Evolutionary conservation across 1,140 invertebrate genomes (phyloP).

Genomic region (Littorina saxatilis): DNA sequence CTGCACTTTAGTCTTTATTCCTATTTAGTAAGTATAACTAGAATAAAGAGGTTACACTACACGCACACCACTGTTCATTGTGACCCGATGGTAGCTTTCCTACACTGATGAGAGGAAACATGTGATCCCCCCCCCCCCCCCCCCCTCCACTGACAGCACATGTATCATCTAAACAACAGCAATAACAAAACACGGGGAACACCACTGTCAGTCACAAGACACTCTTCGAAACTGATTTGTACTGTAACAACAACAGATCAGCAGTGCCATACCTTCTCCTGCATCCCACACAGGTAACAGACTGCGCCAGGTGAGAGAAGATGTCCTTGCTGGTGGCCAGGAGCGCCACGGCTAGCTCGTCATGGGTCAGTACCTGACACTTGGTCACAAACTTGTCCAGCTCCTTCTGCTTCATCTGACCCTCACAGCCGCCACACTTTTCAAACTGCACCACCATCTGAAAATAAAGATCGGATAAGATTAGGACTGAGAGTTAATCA

Average conservation of each 20-base stretch:
- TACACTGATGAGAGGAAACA: no score
- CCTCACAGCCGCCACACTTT: constrained; percentile 84
- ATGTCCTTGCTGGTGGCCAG: constrained; percentile 90
- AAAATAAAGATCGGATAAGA: constrained; percentile 71
- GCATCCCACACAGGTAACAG: constrained; percentile 94
- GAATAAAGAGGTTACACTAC: no score
- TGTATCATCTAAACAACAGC: no score
- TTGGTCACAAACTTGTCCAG: constrained; percentile 89
- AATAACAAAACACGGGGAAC: no score
- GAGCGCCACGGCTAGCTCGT: constrained; percentile 87
- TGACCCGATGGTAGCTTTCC: no score
- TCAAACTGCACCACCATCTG: constrained; percentile 95
- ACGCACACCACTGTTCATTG: no score
- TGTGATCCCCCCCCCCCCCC: no score
- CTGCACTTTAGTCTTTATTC: neutral
- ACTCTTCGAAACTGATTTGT: no score
- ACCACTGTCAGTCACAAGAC: no score
- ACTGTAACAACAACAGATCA: no score
- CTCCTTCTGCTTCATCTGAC: constrained; percentile 83
- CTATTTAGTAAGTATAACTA: no score
- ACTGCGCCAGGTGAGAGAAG: constrained; percentile 88
- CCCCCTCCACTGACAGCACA: no score
- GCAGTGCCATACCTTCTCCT: constrained; percentile 91
- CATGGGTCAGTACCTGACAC: constrained; percentile 85
- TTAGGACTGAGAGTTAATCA: neutral